Evolutionary conservation across 2,113 vertebrate species (phyloP).

Genomic region (Theristicus caerulescens): DNA sequence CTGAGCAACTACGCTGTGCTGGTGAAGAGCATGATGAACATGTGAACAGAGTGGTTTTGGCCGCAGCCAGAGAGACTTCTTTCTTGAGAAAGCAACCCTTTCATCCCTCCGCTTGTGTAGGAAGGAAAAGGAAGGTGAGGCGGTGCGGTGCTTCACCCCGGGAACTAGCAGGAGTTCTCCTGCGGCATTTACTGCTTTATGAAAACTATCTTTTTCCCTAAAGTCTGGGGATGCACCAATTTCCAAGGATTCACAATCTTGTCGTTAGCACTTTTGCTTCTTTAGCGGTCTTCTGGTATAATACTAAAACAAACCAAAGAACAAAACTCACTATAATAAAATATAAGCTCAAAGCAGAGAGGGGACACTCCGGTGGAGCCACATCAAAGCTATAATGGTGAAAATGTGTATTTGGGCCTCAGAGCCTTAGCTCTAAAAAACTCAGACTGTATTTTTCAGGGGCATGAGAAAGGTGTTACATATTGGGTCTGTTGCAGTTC

Average conservation of each 20-base stretch:
- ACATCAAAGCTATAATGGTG: background rate
- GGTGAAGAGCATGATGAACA: background rate
- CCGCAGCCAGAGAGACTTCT: background rate
- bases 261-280: background rate
- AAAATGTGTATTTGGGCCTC: background rate
- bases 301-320: background rate
- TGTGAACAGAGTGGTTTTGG: conserved; percentile 16
- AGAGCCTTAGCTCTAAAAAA: background rate
- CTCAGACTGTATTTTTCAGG: background rate
- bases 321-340: background rate
- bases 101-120: background rate
- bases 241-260: background rate
- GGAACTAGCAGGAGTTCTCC: background rate
- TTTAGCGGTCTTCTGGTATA: background rate
- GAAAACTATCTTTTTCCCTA: background rate
- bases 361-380: background rate
- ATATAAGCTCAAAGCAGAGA: background rate
- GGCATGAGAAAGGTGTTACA: background rate
- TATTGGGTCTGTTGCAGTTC: background rate
- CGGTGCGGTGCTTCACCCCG: rapidly evolving
- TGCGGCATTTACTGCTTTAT: background rate
- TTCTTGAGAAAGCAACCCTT: conserved; percentile 16
- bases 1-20: background rate
- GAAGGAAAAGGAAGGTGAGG: conserved; percentile 8
- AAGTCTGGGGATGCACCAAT: background rate